Evolutionary conservation across 2,113 vertebrate genomes (phyloP), one percentile per base, ranked within the genome.

Genomic region (Oreotragus oreotragus): DNA sequence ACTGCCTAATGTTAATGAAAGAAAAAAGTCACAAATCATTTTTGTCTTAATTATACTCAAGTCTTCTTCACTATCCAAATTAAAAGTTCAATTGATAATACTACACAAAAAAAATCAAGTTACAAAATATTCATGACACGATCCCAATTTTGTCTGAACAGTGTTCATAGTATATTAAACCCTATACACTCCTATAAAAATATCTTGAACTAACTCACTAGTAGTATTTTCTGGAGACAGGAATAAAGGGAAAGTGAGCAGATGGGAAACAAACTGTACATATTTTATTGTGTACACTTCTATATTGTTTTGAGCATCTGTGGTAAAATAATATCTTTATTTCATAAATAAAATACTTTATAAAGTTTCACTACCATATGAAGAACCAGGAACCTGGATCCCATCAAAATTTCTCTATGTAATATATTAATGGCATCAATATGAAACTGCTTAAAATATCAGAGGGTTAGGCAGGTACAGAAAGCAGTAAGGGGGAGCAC

Each of bases 21-120:
- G 4, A 80, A 94, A 92, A 86, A 80, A 28, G 16, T 45, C 39
- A 84, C 45, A 85, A 95, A 88, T 76, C 14, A 91, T 64, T 93
- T 93, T 90, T 49, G 58, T 84, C 53, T 88, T 96, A 90, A 30
- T 80, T 88, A 62, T 47, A 90, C 53, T 94, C 58, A 25, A 96
- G 66, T 49, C 36, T 73, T 66, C 84, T 58, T 94, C 49, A 91
- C 77, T 84, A 90, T 43, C 30, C 73, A 97, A 95, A 94, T 84
- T 43, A 89, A 85, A 96, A 92, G 57, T 47, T 73, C 58, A 97
- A 77, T 23, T 43, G 30, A 79, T 39, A 94, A 49, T 73, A 53
- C 47, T 84, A 81, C 51, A 49, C 55, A 60, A 88, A 92, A 80
- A 51, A 91, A 70, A 60, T 43, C 36, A 90, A 92, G 70, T 36